phyloP scores from a whole-genome alignment of 1,140 invertebrate genomes.

The Polypedilum vanderplanki region DNA sequence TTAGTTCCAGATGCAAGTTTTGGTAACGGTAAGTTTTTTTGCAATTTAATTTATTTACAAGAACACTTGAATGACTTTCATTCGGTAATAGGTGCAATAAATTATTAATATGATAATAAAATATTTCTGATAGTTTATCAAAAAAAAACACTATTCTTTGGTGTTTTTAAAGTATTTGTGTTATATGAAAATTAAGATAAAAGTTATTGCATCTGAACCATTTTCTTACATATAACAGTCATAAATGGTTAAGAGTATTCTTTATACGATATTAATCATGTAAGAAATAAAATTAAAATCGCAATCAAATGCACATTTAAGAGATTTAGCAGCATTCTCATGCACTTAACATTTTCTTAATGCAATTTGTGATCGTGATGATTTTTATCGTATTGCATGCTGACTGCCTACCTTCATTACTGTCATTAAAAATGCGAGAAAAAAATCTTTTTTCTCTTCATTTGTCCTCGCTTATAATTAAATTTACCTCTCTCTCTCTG shows the following conservation, averaged over 20 bases:
- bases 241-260: not conserved
- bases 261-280: not conserved
- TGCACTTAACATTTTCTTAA: slow-evolving; percentile 16
- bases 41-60: not conserved
- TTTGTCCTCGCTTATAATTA: slow-evolving; percentile 5
- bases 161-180: too few species aligned
- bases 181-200: too few species aligned
- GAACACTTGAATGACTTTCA: not conserved
- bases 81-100: too few species aligned
- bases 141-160: too few species aligned
- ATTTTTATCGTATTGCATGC: slow-evolving; percentile 26
- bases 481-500: not conserved
- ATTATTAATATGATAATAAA: not conserved
- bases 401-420: slow-evolving; percentile 23
- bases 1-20: slow-evolving; percentile 39
- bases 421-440: slow-evolving; percentile 9
- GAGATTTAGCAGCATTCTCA: not conserved
- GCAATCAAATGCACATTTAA: not conserved
- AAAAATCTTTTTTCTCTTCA: slow-evolving; percentile 27
- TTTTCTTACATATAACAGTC: not conserved
- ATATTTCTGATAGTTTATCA: not conserved
- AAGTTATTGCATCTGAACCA: too few species aligned
- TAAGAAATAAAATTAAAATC: not conserved
- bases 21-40: slow-evolving; percentile 32
- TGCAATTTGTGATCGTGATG: slow-evolving; percentile 26